These are phyloP conservation scores for Ericerus pela DNA, from an alignment of 1,140 invertebrate species.

Conservation along the genomic window DNA sequence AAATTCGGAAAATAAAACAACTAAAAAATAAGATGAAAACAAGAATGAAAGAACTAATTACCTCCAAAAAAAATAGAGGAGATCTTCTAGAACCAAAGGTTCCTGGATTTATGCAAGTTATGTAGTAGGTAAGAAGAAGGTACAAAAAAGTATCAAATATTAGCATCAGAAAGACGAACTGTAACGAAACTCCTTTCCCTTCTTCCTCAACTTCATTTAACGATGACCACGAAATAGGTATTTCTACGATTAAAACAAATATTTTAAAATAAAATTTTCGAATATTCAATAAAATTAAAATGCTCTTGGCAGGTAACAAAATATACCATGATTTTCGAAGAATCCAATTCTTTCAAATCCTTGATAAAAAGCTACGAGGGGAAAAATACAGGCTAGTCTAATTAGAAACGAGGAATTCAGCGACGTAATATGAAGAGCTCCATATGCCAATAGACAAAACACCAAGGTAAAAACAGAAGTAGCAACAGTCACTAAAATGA, in stretches of 20 bases:
- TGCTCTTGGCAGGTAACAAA: neutral
- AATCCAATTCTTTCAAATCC: neutral
- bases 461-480: neutral
- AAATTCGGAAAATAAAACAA: neutral
- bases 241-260: neutral
- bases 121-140: neutral
- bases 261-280: neutral
- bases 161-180: neutral
- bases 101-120: neutral
- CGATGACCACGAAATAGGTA: neutral
- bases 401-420: neutral
- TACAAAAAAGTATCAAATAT: neutral
- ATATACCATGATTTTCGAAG: neutral
- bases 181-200: conserved; percentile 2
- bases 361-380: neutral
- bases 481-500: neutral
- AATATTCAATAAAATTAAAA: neutral
- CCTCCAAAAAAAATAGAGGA: neutral
- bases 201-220: neutral
- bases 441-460: neutral
- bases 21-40: neutral
- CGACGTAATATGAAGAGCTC: neutral
- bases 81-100: neutral
- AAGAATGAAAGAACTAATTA: neutral
- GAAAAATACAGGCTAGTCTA: neutral